phyloP scores from a whole-genome alignment of 1,140 invertebrate genomes.

The Drosophila teissieri region DNA sequence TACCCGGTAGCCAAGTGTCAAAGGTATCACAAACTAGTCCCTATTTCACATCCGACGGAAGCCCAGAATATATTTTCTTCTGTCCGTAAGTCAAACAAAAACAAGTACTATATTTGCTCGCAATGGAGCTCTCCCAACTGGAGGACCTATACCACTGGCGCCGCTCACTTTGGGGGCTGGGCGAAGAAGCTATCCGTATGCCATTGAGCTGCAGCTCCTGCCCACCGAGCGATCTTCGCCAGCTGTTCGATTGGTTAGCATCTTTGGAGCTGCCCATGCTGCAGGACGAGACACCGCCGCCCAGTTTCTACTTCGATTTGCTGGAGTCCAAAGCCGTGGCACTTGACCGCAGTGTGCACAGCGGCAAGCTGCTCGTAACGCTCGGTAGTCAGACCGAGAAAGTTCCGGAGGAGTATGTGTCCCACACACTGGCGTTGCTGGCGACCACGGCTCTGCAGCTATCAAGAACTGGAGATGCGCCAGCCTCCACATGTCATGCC shows the following conservation, averaged over 20 bases:
- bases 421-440: too few species aligned
- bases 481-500: too few species aligned
- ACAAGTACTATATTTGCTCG: background rate
- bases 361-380: slow-evolving; percentile 1
- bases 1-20: background rate
- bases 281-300: background rate
- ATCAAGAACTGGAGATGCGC: too few species aligned
- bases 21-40: background rate
- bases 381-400: background rate
- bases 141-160: background rate
- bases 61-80: background rate
- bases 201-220: background rate
- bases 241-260: background rate
- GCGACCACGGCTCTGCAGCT: too few species aligned
- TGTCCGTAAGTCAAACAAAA: too few species aligned
- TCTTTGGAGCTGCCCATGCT: background rate
- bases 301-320: background rate
- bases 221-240: background rate
- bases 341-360: background rate
- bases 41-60: background rate
- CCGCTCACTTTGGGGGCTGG: too few species aligned
- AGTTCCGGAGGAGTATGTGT: background rate
- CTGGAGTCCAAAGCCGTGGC: background rate
- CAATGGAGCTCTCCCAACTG: background rate
- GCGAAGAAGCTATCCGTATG: background rate